These are phyloP conservation scores for Xenus cinereus DNA, from an alignment of 2,113 vertebrate genomes.

Conservation along the genomic window DNA sequence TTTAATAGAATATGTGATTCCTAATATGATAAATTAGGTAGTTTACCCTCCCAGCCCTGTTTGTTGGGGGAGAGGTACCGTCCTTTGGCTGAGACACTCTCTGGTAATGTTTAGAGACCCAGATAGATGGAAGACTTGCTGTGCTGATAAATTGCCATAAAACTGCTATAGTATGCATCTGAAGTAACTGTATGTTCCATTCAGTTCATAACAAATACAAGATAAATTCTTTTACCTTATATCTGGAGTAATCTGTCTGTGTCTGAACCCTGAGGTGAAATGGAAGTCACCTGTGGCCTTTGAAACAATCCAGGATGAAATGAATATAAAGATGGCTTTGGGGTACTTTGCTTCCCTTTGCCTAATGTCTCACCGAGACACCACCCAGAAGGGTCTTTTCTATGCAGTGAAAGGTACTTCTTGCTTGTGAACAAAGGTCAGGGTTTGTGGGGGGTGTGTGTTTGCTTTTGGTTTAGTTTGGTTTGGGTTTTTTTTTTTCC, in stretches of 20 bases:
- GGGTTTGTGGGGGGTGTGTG: too few species aligned
- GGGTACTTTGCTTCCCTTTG: not conserved
- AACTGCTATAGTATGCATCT: not conserved
- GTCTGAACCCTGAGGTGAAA: not conserved
- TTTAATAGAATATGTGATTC: not conserved
- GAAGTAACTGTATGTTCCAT: not conserved
- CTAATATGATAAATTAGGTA: not conserved
- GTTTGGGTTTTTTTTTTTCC: not conserved
- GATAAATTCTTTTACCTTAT: not conserved
- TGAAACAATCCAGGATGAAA: not conserved
- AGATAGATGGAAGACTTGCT: accelerated
- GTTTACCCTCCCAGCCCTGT: not conserved
- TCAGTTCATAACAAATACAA: not conserved
- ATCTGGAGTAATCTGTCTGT: not conserved
- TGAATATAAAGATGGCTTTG: not conserved
- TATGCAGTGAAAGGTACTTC: not conserved
- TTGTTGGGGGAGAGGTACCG: not conserved
- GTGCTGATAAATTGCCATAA: not conserved
- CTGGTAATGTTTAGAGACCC: not conserved
- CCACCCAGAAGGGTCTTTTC: not conserved
- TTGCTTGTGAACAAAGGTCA: not conserved
- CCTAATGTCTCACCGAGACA: not conserved
- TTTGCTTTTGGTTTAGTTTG: not conserved
- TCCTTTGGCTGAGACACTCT: not conserved
- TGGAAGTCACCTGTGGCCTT: not conserved